A percentile compares a stretch with the other conserved stretches of the same genome.
phyloP scores from a whole-genome alignment of 2,888 invertebrate species.

The Mamestra brassicae region DNA sequence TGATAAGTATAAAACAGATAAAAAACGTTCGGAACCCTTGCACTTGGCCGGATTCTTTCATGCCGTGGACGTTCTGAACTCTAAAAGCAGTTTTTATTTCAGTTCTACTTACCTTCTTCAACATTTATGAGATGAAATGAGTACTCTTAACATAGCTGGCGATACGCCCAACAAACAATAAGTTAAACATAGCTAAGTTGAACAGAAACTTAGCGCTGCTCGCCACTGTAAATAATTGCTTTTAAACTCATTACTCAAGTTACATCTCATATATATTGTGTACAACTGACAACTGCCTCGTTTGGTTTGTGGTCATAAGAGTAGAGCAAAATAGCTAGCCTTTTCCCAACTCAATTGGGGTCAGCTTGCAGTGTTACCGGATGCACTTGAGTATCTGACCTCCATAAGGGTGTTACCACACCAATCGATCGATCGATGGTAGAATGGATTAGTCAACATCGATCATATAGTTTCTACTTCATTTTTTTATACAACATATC shows the following conservation, averaged over 20 bases:
- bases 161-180: neutral
- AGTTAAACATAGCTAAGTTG: slow-evolving; percentile 3
- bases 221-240: slow-evolving; percentile 39
- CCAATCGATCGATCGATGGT: no score
- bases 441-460: no score
- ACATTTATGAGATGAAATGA: slow-evolving; percentile 8
- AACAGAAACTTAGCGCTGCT: slow-evolving; percentile 13
- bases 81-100: neutral
- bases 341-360: no score
- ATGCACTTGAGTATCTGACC: no score
- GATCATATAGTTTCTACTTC: no score
- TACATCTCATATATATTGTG: slow-evolving; percentile 12
- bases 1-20: no score
- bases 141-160: neutral
- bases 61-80: no score
- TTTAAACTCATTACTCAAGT: slow-evolving; percentile 29
- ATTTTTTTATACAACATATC: no score
- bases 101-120: neutral
- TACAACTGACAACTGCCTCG: neutral
- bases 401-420: no score
- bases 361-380: no score
- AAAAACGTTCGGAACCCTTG: no score
- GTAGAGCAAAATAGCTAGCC: neutral
- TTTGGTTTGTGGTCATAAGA: neutral
- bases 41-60: no score